Evolutionary conservation across 2,113 vertebrate genomes (phyloP), one percentile per base, ranked within the genome.

Genomic region (Brienomyrus brachyistius): DNA sequence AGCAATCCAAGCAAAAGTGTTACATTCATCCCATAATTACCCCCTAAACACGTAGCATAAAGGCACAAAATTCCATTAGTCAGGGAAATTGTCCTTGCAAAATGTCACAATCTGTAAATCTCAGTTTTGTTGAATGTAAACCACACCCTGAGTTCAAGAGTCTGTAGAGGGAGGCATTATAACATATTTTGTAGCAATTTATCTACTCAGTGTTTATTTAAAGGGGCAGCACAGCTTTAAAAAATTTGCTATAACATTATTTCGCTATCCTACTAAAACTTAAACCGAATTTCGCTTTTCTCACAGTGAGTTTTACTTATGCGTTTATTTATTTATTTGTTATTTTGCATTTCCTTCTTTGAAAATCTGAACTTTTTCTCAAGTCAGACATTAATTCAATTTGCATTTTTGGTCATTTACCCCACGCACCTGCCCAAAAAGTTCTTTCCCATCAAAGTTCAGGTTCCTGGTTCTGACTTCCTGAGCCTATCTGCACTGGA

Each of bases 11-110:
- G 11, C 47, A 74, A 70, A 17, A 62, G 54, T 87, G 84, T 50
- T 74, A 21, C 86, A 80, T 90, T 51, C 35, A 70, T 86, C 45
- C 89, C 66, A 40, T 89, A 86, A 86, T 50, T 86, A 80, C 47
- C 43, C 59, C 23, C 23, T 66, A 62, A 66, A 89, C 56, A 35
- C 27, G 13, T 23, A 48, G 54, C 45, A 86, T 89, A 50, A 66
- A 85, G 19, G 47, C 66, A 86, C n/a, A 86, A 21, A 52, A 52
- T 89, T 50, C 86, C 59, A 54, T 74, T 70, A 84, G 51, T 45
- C 51, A 84, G 52, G 74, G 35, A 47, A 54, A 50, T 54, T 31
- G 51, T 31, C 7, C 19, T 89, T 85, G 35, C 74, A 80, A 80
- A 35, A 86, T 86, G 83, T 56, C 50, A 86, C 54, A 50, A 86